Evolutionary conservation across 2,797 vertebrate genomes (phyloP).

Genomic region (Tympanoctomys barrerae): DNA sequence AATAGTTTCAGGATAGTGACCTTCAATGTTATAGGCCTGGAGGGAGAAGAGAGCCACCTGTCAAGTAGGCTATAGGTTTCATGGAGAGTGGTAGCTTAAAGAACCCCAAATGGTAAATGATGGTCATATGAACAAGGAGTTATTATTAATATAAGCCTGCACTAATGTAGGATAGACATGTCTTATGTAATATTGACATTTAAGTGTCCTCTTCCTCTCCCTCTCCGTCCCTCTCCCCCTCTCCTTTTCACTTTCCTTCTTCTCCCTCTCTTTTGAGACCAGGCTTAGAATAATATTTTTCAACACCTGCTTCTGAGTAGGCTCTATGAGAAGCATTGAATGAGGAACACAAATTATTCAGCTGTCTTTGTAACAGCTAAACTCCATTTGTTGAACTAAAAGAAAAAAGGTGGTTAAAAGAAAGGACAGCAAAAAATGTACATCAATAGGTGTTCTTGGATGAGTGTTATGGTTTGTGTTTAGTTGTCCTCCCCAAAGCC

Average conservation of each 20-base stretch:
- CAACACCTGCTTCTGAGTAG: conserved; percentile 29
- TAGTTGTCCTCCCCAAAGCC: too few relatives aligned
- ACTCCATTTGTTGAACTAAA: neutral
- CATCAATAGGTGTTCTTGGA: neutral
- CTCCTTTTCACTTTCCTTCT: too few relatives aligned
- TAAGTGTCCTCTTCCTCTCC: too few relatives aligned
- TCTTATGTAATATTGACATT: neutral
- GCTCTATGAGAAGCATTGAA: neutral
- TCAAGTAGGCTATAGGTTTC: neutral
- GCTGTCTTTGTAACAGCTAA: conserved; percentile 17
- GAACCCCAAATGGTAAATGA: neutral
- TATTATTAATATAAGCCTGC: neutral
- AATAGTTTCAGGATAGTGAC: neutral
- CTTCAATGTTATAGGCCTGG: neutral
- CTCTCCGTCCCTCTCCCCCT: neutral
- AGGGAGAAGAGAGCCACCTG: neutral
- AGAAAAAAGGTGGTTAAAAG: conserved; percentile 11
- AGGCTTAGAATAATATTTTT: neutral
- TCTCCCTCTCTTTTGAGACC: neutral
- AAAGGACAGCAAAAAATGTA: neutral
- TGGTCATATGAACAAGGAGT: neutral
- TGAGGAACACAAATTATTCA: neutral
- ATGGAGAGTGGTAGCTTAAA: neutral
- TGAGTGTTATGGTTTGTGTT: too few relatives aligned
- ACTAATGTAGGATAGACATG: neutral